Percentiles rank a stretch among this genome's conserved stretches.
Evolutionary conservation across 2,888 invertebrate species (phyloP).

Genomic region (Cataglyphis livida): DNA sequence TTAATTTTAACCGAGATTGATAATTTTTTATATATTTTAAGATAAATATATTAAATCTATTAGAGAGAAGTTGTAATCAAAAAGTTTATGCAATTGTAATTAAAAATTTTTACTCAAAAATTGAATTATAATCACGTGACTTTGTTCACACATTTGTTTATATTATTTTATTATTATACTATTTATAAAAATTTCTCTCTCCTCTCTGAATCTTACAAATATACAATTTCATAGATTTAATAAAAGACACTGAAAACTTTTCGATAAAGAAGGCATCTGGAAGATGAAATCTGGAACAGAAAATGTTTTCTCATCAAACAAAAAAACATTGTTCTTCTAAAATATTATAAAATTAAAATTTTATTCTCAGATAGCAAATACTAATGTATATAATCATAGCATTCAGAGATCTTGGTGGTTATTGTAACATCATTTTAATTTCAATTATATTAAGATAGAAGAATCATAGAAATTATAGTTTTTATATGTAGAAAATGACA

Average conservation of each 20-base stretch:
- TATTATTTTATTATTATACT: not conserved
- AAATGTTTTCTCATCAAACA: not conserved
- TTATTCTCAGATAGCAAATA: conserved; percentile 11
- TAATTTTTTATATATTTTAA: not conserved
- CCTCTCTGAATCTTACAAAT: not conserved
- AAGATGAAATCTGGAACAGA: not conserved
- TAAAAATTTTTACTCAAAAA: not conserved
- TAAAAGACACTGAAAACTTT: not conserved
- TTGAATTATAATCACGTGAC: not conserved
- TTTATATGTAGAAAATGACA: no score
- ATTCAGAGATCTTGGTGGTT: not conserved
- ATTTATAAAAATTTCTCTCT: not conserved
- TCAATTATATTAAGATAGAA: not conserved
- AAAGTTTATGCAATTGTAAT: not conserved
- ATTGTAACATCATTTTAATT: not conserved
- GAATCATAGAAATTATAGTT: not conserved
- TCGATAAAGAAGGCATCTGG: not conserved
- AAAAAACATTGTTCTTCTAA: not conserved
- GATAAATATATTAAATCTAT: not conserved
- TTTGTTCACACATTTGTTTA: not conserved
- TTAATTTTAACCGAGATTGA: not conserved
- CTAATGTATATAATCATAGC: not conserved
- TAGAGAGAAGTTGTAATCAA: not conserved
- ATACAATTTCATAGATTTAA: not conserved
- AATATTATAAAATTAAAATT: not conserved